Evolutionary conservation across 2,888 invertebrate species (phyloP).

Genomic region (Nyleta sp.): DNA sequence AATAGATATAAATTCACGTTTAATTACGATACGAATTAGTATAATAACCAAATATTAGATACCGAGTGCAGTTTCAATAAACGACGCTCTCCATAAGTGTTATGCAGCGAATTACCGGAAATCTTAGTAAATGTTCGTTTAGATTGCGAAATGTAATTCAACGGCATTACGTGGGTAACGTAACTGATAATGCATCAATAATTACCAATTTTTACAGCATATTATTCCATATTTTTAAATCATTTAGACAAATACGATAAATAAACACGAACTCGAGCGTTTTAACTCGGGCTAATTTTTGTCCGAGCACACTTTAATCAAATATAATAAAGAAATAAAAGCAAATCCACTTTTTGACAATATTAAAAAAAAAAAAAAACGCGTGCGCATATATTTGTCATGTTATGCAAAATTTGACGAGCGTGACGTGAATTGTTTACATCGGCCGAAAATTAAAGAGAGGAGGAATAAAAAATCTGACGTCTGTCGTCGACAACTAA

Average conservation of each 20-base stretch:
- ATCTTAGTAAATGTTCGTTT: not conserved
- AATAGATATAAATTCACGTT: conserved; percentile 30
- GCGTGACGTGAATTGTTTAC: conserved; percentile 21
- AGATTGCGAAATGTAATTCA: too few species aligned
- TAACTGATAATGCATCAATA: too few species aligned
- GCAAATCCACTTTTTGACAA: not conserved
- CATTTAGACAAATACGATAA: too few species aligned
- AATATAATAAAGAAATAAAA: not conserved
- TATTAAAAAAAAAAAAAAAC: not conserved
- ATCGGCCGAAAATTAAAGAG: not conserved
- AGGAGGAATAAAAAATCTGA: not conserved
- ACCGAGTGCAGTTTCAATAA: conserved; percentile 1
- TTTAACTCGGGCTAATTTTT: too few species aligned
- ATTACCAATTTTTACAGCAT: too few species aligned
- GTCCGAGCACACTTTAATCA: not conserved
- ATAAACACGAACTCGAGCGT: too few species aligned
- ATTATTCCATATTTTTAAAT: too few species aligned
- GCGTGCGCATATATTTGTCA: conserved; percentile 9
- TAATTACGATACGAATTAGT: conserved; percentile 10
- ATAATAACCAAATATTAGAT: conserved; percentile 3
- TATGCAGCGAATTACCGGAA: not conserved
- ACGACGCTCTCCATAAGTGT: not conserved
- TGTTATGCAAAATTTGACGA: conserved; percentile 4
- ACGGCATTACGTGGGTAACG: too few species aligned
- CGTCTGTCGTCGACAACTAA: conserved; percentile 11